Evolutionary conservation across 2,888 invertebrate species (phyloP).

Genomic region (Acanthopleura granulata): DNA sequence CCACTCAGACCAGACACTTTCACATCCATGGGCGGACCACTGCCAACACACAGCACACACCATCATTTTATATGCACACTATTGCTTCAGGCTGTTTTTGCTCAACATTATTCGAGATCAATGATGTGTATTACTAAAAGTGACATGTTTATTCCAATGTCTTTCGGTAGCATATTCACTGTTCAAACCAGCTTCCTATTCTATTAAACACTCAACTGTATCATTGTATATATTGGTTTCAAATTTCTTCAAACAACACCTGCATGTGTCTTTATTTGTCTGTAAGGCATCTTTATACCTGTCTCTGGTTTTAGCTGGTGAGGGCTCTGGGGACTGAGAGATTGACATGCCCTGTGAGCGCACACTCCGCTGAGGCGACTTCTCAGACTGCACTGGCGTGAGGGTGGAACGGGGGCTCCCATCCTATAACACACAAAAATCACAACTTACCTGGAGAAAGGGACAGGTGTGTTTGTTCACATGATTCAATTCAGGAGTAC

Average conservation of each 20-base stretch:
- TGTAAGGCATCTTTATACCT: constrained; percentile 1
- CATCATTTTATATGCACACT: neutral
- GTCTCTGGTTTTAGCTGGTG: neutral
- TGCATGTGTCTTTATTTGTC: too few species aligned
- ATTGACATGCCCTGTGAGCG: neutral
- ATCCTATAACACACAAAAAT: neutral
- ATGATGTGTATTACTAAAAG: too few species aligned
- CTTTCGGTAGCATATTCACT: too few species aligned
- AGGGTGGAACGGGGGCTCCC: neutral
- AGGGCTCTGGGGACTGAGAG: neutral
- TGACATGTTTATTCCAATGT: too few species aligned
- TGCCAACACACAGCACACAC: neutral
- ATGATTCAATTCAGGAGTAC: too few species aligned
- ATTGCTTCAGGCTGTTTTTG: too few species aligned
- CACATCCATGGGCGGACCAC: neutral
- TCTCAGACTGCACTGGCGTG: constrained; percentile 9
- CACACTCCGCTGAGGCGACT: constrained; percentile 17
- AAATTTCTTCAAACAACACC: too few species aligned
- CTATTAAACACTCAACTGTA: too few species aligned
- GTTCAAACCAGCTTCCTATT: too few species aligned
- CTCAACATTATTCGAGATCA: too few species aligned
- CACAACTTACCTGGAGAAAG: neutral
- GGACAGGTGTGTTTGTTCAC: too few species aligned
- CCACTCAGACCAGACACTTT: constrained; percentile 54
- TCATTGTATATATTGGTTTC: too few species aligned